Evolutionary conservation across 2,888 invertebrate species (phyloP).

Genomic region (Boloria selene): DNA sequence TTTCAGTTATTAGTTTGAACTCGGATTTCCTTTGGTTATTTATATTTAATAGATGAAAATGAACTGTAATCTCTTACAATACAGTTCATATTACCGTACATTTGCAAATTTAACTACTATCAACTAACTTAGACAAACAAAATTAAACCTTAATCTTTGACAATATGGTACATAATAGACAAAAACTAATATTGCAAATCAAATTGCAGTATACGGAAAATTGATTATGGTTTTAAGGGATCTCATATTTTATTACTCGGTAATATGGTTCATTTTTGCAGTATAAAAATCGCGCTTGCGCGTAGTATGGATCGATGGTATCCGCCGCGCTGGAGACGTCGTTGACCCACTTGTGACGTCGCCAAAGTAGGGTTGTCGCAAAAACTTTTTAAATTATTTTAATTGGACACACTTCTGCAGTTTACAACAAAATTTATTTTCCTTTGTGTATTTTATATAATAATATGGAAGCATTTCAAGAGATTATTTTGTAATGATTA

Average conservation of each 20-base stretch:
- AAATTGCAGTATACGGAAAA: constrained; percentile 40
- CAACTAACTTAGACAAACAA: constrained; percentile 21
- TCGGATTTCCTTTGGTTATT: no score
- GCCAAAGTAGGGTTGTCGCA: constrained; percentile 30
- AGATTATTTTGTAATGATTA: no score
- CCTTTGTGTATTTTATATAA: no score
- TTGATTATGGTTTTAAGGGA: constrained; percentile 20
- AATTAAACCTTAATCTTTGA: constrained; percentile 31
- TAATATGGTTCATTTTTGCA: constrained; percentile 39
- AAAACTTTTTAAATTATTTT: neutral
- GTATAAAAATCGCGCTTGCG: constrained; percentile 59
- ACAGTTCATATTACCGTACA: constrained; percentile 1
- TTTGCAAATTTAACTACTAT: constrained; percentile 4
- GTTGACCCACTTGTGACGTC: constrained; percentile 69
- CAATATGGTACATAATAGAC: constrained; percentile 36
- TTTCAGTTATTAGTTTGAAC: no score
- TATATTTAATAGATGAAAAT: neutral
- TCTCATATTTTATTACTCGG: constrained; percentile 28
- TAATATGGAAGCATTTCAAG: no score
- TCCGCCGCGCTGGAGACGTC: constrained; percentile 64
- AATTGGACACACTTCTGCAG: no score
- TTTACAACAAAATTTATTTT: no score
- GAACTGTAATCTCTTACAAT: neutral
- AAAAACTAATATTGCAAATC: constrained; percentile 24
- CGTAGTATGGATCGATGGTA: constrained; percentile 65